phyloP scores from a whole-genome alignment of 2,113 vertebrate species.

The Tichodroma muraria region DNA sequence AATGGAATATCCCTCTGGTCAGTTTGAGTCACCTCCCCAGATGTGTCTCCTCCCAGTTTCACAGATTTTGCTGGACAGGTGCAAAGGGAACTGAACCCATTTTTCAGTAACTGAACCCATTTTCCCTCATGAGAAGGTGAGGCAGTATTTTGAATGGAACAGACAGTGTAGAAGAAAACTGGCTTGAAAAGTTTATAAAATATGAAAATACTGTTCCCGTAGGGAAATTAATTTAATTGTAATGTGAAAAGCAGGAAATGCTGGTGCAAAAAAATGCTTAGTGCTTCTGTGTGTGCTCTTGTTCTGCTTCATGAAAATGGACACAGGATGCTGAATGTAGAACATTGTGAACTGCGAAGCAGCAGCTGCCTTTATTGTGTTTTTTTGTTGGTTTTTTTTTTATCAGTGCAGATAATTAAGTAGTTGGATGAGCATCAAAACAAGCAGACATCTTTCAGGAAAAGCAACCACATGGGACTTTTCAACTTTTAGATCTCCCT shows the following conservation, averaged over 20 bases:
- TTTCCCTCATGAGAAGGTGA: not conserved
- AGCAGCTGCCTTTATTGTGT: slow-evolving; percentile 13
- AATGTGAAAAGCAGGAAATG: not conserved
- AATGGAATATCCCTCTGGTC: not conserved
- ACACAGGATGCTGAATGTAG: not conserved
- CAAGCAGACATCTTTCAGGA: slow-evolving; percentile 18
- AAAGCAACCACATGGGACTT: not conserved
- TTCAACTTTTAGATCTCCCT: not conserved
- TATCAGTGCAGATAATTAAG: slow-evolving; percentile 41
- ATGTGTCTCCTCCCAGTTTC: not conserved
- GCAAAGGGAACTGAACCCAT: not conserved
- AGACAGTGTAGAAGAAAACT: not conserved
- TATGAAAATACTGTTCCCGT: not conserved
- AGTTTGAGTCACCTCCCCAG: not conserved
- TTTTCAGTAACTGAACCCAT: not conserved
- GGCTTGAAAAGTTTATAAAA: not conserved
- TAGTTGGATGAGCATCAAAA: slow-evolving; percentile 19
- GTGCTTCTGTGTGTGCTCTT: not conserved
- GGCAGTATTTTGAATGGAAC: not conserved
- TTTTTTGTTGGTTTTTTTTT: slow-evolving; percentile 17
- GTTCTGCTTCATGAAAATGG: not conserved
- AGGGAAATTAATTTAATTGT: not conserved
- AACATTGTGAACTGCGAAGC: not conserved
- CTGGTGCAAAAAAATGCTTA: not conserved
- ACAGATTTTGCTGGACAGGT: not conserved